Evolutionary conservation across 2,888 invertebrate species (phyloP).

Genomic region (Drosophila robusta): DNA sequence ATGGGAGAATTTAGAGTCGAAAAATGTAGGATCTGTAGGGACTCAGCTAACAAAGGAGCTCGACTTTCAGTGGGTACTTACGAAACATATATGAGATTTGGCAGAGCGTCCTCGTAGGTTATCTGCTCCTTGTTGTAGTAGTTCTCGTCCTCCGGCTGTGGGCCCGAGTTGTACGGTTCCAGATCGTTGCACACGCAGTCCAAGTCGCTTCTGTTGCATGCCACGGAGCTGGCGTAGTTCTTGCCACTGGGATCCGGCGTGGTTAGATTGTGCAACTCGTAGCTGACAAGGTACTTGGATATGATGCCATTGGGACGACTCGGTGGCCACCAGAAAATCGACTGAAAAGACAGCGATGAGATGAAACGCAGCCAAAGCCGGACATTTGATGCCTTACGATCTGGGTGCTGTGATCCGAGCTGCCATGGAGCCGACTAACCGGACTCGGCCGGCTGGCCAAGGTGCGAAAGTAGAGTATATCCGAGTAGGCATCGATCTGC

Average conservation of each 20-base stretch:
- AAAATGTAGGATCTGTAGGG: too few relatives aligned
- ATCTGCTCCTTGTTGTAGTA: conserved; percentile 75
- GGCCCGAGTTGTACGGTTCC: conserved; percentile 63
- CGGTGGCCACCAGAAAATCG: conserved; percentile 84
- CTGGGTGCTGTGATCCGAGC: conserved; percentile 69
- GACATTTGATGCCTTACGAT: conserved; percentile 61
- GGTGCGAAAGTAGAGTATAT: conserved; percentile 92
- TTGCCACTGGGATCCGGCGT: conserved; percentile 19
- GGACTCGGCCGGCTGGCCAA: conserved; percentile 85
- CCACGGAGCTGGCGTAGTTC: conserved; percentile 38
- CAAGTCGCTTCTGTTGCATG: conserved; percentile 23
- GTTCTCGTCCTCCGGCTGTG: conserved; percentile 75
- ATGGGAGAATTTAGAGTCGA: too few relatives aligned
- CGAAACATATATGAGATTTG: conserved; percentile 80
- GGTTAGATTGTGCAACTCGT: conserved; percentile 51
- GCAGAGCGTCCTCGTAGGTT: conserved; percentile 70
- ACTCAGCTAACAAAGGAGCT: too few relatives aligned
- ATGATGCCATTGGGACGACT: conserved; percentile 76
- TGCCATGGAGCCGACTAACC: conserved; percentile 76
- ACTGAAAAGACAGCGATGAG: conserved; percentile 41
- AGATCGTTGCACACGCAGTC: conserved; percentile 61
- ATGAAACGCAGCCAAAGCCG: too few relatives aligned
- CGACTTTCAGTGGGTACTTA: conserved; percentile 44
- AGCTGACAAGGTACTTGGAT: conserved; percentile 70
- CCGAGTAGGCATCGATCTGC: conserved; percentile 91